These are phyloP conservation scores for Bovichtus diacanthus DNA, from an alignment of 2,797 vertebrate genomes.

Conservation along the genomic window DNA sequence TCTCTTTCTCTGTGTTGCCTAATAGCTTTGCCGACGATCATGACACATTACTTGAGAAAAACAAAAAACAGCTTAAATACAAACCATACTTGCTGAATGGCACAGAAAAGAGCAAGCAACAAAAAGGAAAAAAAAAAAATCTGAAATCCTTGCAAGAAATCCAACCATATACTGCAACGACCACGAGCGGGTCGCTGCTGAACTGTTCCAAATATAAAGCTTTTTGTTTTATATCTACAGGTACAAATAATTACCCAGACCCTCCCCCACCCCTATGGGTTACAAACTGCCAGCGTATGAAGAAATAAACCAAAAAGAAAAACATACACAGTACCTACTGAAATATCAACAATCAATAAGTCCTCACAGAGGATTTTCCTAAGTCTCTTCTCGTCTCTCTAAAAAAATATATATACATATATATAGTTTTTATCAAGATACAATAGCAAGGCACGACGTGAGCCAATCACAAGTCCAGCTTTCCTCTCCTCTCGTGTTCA, in stretches of 20 bases:
- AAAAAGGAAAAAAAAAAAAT: constrained; percentile 1
- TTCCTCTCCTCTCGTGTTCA: constrained; percentile 70
- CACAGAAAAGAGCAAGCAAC: constrained; percentile 20
- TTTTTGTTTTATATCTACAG: constrained; percentile 63
- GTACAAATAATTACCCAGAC: constrained; percentile 76
- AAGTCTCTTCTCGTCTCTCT: constrained; percentile 82
- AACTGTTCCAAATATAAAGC: constrained; percentile 69
- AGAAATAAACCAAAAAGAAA: constrained; percentile 64
- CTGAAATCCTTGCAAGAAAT: constrained; percentile 8
- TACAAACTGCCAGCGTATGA: constrained; percentile 83
- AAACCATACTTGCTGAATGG: constrained; percentile 48
- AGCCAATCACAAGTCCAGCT: constrained; percentile 80
- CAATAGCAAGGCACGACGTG: constrained; percentile 87
- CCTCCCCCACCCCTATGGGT: constrained; percentile 50
- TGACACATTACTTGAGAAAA: constrained; percentile 24
- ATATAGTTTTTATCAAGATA: constrained; percentile 84
- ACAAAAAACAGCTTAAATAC: constrained; percentile 45
- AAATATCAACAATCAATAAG: constrained; percentile 94
- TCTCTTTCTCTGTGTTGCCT: constrained; percentile 39
- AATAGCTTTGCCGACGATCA: constrained; percentile 33
- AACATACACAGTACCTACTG: constrained; percentile 98
- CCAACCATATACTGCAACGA: constrained; percentile 71
- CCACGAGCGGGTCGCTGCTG: constrained; percentile 53
- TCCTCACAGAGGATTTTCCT: constrained; percentile 97
- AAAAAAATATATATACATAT: constrained; percentile 89